Conservation (phyloP, 2,113 vertebrate species). For the Eulemur macaco region DNA sequence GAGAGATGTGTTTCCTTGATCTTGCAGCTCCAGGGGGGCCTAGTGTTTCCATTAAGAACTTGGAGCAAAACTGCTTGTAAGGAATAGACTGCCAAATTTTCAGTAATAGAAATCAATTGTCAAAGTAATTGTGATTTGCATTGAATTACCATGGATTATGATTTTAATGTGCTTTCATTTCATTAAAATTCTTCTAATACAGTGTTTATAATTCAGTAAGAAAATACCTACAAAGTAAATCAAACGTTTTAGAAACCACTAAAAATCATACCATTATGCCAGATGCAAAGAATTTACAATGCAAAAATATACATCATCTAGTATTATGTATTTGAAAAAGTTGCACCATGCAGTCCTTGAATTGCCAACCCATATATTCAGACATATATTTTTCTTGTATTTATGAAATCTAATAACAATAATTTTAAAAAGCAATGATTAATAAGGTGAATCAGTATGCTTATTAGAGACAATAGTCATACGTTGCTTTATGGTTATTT, state of each 20-base stretch:
- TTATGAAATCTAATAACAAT: background rate
- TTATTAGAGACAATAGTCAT: background rate
- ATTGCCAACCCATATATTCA: background rate
- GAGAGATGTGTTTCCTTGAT: background rate
- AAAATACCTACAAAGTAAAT: background rate
- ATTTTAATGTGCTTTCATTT: background rate
- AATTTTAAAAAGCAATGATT: background rate
- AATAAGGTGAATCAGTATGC: background rate
- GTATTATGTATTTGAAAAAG: background rate
- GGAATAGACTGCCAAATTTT: background rate
- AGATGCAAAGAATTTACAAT: background rate
- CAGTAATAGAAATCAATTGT: background rate
- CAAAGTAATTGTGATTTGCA: background rate
- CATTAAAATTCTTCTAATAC: background rate
- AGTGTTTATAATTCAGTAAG: slow-evolving; percentile 8
- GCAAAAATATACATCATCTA: background rate
- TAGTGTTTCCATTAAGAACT: background rate
- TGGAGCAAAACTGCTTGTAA: background rate
- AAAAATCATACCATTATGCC: background rate
- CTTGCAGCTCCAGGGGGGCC: background rate
- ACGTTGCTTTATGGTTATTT: background rate
- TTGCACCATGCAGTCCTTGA: background rate
- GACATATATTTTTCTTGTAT: background rate
- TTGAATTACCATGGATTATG: background rate
- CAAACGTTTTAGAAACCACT: background rate